Base-by-base conservation (phyloP, 2,888 invertebrate genomes). In the Cephus nigrinus region DNA sequence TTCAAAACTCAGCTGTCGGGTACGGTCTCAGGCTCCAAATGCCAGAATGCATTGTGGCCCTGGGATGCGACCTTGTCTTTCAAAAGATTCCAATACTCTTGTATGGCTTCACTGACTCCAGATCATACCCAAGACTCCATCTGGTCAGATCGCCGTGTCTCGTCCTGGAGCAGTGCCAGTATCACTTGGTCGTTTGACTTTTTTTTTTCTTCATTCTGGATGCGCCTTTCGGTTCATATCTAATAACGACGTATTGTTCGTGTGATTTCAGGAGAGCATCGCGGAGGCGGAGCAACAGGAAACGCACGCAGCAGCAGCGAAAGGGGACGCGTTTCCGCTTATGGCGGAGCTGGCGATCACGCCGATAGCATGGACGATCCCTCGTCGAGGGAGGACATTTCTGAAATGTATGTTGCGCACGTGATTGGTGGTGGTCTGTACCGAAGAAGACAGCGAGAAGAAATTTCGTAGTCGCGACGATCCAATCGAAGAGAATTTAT, bases 211-310 rank as follows among this genome's bases (percentile, higher is more conserved):
- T 0, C 23, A 23, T 55, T 55, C 23, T 23, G 15, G 0, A 40
- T 15, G 15, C 9, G 23, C 55, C 55, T 55, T 55, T 23, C 23
- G 15, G 55, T 55, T 55, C 23, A 23, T 55, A 55, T 55, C 55
- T 55, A 55, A 55, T 23, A 71, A 15, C 71, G 71, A 31, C 31
- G 71, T 23, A 15, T 31, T 88, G 89, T 81, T 91, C 92, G 91
- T 89, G 90, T 85, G 90, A 90, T 86, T 88, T 88, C 87, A 92
- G 92, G 90, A 90, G 90, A 90, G 75, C 88, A 91, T 84, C 91
- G 91, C 78, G 90, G 91, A 82, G 88, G 88, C 33, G 81, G 87
- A 69, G 88, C 90, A 73, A 87, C 85, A 76, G 90, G 89, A 85
- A 91, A 88, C 81, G 84, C 89, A 75, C 89, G 91, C 34, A 86